Base-by-base conservation (phyloP, 2,888 invertebrate species). In the Rhagium mordax region DNA sequence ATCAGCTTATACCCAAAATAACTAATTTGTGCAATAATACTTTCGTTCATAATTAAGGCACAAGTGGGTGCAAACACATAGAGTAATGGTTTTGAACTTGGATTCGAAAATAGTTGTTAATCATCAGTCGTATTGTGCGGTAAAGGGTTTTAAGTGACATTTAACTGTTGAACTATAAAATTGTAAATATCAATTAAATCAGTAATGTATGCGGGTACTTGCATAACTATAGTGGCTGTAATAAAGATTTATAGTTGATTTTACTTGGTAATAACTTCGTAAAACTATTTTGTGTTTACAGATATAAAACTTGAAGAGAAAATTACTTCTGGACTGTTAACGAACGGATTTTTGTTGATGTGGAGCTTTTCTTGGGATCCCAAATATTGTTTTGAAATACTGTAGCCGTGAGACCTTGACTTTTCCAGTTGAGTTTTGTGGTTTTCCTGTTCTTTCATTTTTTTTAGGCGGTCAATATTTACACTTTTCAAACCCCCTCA, bases 161-260 rank as follows among this genome's bases (percentile, higher is more conserved):
- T 41, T 41, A 41, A 41, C 41, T 41, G 41, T 41, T 41, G 33
- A 41, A 41, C 41, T 41, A 41, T 41, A 41, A 41, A 41, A n/a
- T 57, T 57, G 16, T 57, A 27, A 29, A 57, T 57, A 29, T 57
- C 57, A 57, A 57, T 61, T n/a, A 61, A 41, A 20, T 47, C 13
- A 20, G 47, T 41, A 61, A 41, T 15, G 20, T 47, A 41, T 61
- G 47, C 47, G 60, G 60, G 60, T 61, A 33, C 41, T 61, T 61
- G 27, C 27, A 61, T 51, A 51, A 51, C 41, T 29, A 29, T 57
- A 29, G 27, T 57, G 29, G 29, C 57, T 57, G 27, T 57, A 57
- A 57, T 57, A 29, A 29, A 59, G 59, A 59, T 59, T 59, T 59
- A 33, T 59, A 7, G 57, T 57, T 29, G 15, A 29, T 57, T 57